Base-by-base conservation (phyloP, 1,140 invertebrate species). In the Helicoverpa zea region DNA sequence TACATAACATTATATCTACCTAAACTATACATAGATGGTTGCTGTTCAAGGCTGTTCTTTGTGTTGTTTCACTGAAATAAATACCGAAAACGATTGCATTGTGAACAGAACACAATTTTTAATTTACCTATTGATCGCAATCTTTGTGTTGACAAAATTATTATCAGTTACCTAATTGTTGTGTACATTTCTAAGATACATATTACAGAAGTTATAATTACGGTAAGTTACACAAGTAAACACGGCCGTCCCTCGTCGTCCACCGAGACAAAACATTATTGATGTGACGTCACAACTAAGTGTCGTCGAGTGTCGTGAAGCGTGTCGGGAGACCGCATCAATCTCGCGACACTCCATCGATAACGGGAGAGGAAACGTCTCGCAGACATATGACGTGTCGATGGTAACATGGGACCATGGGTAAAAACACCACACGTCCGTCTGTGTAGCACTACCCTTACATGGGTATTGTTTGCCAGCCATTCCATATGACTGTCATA, bases 381-480 rank as follows among this genome's bases (percentile, higher is more conserved):
- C 30, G 52, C 54, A 75, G 12, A 58, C 59, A 18, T 58, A 56
- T 35, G 72, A 56, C 68, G 49, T 56, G 49, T 52, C 68, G 68
- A 52, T 72, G 23, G 14, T 47, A 16, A 75, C 72, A 49, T 75
- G 72, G 72, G 72, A 18, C 56, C 13, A 56, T n/a, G 51, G 54
- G 59, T 59, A 75, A 75, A 75, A 75, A 75, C 72, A 75, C 54
- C 52, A 75, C 18, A 43, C 59, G 72, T 75, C 35, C 47, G n/a
- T 49, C 29, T 43, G 13, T 35, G 43, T 18, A 66, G 7, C 49
- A 66, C 63, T 47, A 66, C 47, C 11, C 16, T n/a, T 35, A 18
- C 11, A 18, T 47, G 35, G 43, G n/a, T 16, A 47, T 66, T 66
- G 63, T 66, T 66, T 66, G 63, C 12, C 16, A 4, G 43, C 63